These are phyloP conservation scores for Dysmachus trigonus DNA, from an alignment of 2,888 invertebrate genomes.

Conservation along the genomic window DNA sequence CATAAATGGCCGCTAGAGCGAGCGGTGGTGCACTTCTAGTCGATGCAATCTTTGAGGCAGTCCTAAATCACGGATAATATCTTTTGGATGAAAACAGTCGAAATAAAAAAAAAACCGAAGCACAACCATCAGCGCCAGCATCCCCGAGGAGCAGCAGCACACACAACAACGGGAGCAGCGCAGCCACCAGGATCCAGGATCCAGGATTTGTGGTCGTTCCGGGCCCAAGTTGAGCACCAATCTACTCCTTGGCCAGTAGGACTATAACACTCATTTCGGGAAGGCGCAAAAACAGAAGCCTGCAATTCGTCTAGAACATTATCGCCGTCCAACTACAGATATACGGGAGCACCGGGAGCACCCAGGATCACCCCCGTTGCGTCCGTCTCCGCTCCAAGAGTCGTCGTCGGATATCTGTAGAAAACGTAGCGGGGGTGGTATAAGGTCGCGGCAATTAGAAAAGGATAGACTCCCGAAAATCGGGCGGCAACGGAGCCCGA, in stretches of 20 bases:
- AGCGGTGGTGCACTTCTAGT: constrained; percentile 35
- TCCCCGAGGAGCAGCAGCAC: background rate
- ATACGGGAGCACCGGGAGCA: background rate
- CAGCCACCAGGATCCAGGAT: background rate
- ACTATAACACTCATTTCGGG: constrained; percentile 38
- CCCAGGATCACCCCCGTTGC: background rate
- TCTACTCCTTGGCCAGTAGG: constrained; percentile 41
- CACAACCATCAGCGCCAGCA: background rate
- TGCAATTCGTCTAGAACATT: constrained; percentile 44
- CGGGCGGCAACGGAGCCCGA: background rate
- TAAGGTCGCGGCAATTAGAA: constrained; percentile 40
- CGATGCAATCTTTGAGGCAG: constrained; percentile 42
- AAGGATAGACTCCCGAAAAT: constrained; percentile 37
- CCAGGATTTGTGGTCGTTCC: constrained; percentile 26
- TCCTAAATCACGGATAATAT: constrained; percentile 44
- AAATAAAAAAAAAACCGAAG: constrained; percentile 21
- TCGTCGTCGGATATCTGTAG: background rate
- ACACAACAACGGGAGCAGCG: background rate
- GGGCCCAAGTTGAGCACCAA: constrained; percentile 17
- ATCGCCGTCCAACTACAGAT: constrained; percentile 34
- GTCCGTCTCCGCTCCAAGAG: background rate
- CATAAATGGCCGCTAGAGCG: constrained; percentile 30
- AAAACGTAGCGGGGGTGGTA: background rate
- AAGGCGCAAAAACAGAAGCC: constrained; percentile 44
- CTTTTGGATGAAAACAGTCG: constrained; percentile 44